Evolutionary conservation across 2,113 vertebrate genomes (phyloP).

Genomic region (Saguinus midas): DNA sequence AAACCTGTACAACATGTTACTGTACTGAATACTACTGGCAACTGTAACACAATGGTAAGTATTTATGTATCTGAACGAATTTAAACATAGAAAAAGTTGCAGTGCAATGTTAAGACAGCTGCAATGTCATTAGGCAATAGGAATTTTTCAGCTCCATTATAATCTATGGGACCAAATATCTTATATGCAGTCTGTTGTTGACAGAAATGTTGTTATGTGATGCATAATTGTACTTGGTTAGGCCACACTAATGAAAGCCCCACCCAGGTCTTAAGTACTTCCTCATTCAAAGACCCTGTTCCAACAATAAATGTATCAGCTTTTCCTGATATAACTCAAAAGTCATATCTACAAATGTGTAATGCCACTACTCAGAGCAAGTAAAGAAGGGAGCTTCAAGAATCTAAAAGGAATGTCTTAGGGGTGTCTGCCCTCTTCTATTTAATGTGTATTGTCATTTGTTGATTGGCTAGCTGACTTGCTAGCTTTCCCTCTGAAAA

Average conservation of each 20-base stretch:
- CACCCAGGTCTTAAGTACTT: neutral
- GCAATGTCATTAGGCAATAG: neutral
- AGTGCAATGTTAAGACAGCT: neutral
- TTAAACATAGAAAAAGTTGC: neutral
- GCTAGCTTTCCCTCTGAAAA: constrained; percentile 20
- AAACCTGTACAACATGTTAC: neutral
- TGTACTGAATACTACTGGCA: neutral
- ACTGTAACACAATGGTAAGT: neutral
- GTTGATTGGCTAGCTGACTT: neutral
- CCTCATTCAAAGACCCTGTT: neutral
- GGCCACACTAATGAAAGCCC: neutral
- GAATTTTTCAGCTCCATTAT: neutral
- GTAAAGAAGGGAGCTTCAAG: neutral
- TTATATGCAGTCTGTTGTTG: neutral
- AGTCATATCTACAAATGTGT: neutral
- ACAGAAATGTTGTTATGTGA: neutral
- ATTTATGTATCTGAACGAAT: neutral
- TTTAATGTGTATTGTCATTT: neutral
- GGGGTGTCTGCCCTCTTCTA: neutral
- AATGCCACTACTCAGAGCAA: neutral
- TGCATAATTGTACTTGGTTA: neutral
- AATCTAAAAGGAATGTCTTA: neutral
- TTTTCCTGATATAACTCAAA: neutral
- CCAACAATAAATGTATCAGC: neutral
- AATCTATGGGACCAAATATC: neutral